These are phyloP conservation scores for Gobio occitaniae DNA, from an alignment of 2,797 vertebrate genomes.

Conservation along the genomic window DNA sequence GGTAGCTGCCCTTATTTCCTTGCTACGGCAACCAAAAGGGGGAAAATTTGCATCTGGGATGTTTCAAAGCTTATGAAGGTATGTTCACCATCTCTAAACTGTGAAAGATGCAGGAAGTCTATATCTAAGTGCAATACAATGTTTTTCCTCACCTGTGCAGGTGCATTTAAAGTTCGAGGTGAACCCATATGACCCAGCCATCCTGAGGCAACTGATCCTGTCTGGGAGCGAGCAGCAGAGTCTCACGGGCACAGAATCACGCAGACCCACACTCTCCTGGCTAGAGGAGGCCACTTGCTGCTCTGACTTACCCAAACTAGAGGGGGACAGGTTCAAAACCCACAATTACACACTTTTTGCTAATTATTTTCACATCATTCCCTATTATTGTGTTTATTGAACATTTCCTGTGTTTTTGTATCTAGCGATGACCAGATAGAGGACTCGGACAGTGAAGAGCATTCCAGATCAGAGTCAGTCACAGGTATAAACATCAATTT, in stretches of 20 bases:
- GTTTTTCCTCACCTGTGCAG: conserved; percentile 71
- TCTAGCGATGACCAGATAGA: conserved; percentile 95
- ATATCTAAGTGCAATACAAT: background rate
- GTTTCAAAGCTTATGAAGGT: conserved; percentile 99
- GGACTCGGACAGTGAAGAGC: conserved; percentile 98
- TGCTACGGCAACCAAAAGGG: conserved; percentile 95
- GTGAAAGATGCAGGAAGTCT: background rate
- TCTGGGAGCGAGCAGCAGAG: conserved; percentile 87
- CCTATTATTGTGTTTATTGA: conserved; percentile 16
- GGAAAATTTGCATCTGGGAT: conserved; percentile 98
- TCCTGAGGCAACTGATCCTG: conserved; percentile 91
- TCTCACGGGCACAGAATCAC: conserved; percentile 84
- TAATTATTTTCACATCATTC: background rate
- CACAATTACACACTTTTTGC: background rate
- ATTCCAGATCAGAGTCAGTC: conserved; percentile 97
- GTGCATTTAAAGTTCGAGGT: conserved; percentile 98
- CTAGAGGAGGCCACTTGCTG: conserved; percentile 95
- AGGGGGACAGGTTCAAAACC: conserved; percentile 91
- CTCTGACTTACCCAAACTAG: conserved; percentile 97
- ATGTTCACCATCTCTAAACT: conserved; percentile 9
- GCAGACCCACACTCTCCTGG: conserved; percentile 94
- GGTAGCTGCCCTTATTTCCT: conserved; percentile 97
- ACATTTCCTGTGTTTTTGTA: conserved; percentile 49
- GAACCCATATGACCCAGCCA: conserved; percentile 95
- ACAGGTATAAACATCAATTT: conserved; percentile 79